Conservation (phyloP, 2,888 invertebrate genomes). For the Drosophila gaucha region DNA sequence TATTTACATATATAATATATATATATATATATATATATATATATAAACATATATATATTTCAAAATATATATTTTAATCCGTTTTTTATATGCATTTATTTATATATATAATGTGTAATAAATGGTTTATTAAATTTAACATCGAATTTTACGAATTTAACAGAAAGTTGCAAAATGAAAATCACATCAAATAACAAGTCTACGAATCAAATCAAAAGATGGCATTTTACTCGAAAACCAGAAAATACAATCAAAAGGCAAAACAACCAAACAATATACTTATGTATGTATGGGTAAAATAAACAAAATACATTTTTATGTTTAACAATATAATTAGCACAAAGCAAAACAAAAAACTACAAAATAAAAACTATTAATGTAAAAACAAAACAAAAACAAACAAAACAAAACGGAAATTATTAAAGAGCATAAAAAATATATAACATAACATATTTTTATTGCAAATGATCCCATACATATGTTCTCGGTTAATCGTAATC, state of each 20-base stretch:
- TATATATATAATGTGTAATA: conserved; percentile 62
- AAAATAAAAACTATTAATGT: conserved; percentile 81
- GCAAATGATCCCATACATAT: no score
- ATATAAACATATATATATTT: conserved; percentile 12
- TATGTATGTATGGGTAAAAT: conserved; percentile 57
- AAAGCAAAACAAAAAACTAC: conserved; percentile 54
- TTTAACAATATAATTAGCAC: conserved; percentile 78
- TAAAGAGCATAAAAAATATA: conserved; percentile 51
- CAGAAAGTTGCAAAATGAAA: conserved; percentile 44
- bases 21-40: neutral
- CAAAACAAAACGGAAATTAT: conserved; percentile 43
- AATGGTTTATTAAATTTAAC: conserved; percentile 81
- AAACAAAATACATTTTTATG: conserved; percentile 68
- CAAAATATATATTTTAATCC: conserved; percentile 41
- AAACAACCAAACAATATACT: conserved; percentile 60
- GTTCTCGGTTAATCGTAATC: no score
- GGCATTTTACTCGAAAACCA: conserved; percentile 60
- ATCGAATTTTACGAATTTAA: conserved; percentile 83
- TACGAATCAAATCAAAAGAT: conserved; percentile 65
- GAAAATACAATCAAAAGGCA: conserved; percentile 63
- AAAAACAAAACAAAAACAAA: conserved; percentile 66
- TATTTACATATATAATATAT: conserved; percentile 4
- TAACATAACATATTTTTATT: no score
- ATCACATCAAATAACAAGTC: conserved; percentile 41
- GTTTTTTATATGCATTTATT: conserved; percentile 74